phyloP scores from a whole-genome alignment of 1,140 invertebrate species.

The Carposina sasakii region DNA sequence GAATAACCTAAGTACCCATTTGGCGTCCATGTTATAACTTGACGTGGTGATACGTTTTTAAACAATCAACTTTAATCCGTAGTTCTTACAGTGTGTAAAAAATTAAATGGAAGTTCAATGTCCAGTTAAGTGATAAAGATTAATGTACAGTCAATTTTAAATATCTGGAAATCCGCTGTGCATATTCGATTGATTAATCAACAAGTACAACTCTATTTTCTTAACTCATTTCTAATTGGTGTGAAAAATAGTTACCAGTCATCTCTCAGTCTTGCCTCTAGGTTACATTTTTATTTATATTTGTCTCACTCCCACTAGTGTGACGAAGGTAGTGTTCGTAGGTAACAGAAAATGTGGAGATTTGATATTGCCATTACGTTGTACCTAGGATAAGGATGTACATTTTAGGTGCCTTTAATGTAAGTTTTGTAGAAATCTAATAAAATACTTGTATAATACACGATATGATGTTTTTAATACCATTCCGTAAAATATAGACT shows the following conservation, averaged over 20 bases:
- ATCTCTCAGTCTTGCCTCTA: conserved; percentile 48
- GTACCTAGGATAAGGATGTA: conserved; percentile 67
- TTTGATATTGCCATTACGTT: conserved; percentile 64
- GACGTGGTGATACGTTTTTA: too few relatives aligned
- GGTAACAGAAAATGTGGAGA: conserved; percentile 37
- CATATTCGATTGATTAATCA: too few relatives aligned
- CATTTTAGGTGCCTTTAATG: conserved; percentile 63
- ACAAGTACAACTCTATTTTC: conserved; percentile 19
- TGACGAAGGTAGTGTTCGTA: conserved; percentile 26
- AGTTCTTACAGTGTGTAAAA: too few relatives aligned
- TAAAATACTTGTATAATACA: conserved; percentile 28
- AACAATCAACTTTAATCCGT: too few relatives aligned
- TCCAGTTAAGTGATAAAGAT: too few relatives aligned
- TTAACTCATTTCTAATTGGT: conserved; percentile 14
- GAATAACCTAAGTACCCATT: too few relatives aligned
- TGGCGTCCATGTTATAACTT: too few relatives aligned
- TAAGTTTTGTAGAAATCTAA: conserved; percentile 62
- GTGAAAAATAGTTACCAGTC: conserved; percentile 45
- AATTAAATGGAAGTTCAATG: too few relatives aligned
- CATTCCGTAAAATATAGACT: too few relatives aligned
- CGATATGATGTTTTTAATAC: too few relatives aligned
- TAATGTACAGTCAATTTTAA: too few relatives aligned
- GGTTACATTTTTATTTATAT: conserved; percentile 54
- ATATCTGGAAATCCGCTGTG: too few relatives aligned
- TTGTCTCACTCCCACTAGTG: conserved; percentile 40